Base-by-base conservation (phyloP, 2,888 invertebrate species). In the Aphelenchoides bicaudatus region DNA sequence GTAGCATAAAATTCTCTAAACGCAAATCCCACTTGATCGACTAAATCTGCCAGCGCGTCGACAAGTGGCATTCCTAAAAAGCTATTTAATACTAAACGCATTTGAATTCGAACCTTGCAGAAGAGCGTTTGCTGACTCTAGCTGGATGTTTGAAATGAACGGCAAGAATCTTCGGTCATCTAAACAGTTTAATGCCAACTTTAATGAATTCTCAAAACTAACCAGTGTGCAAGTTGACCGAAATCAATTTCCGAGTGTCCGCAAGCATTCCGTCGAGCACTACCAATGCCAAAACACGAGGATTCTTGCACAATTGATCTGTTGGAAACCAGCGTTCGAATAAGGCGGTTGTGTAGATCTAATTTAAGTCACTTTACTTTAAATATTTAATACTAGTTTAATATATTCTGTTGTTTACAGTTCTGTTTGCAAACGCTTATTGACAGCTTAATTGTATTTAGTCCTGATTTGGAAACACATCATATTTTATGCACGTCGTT, bases 311-410 rank as follows among this genome's bases (percentile, higher is more conserved):
- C 25, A 23, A 28, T 3, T 50, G 1, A 13, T 49, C 52, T 23
- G 34, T 27, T 8, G 64, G 68, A 60, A 75, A 75, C 75, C 75
- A 75, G 6, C 75, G 67, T 34, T 70, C 66, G 54, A 68, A 73
- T 3, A 75, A 62, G 53, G 73, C 73, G 61, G 71, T 67, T 1
- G 71, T 62, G 55, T 71, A 74, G 2, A 73, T 62, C 74, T 74
- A 52, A 52, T 73, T 58, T 27, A n/a, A n/a, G n/a, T n/a, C n/a
- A n/a, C n/a, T n/a, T n/a, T n/a, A n/a, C n/a, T n/a, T n/a, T n/a
- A n/a, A n/a, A n/a, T n/a, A n/a, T n/a, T n/a, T n/a, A n/a, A n/a
- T n/a, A n/a, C n/a, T n/a, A n/a, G n/a, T n/a, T n/a, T n/a, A n/a
- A n/a, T n/a, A n/a, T n/a, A n/a, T n/a, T n/a, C n/a, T n/a, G n/a